Conservation (phyloP, 2,888 invertebrate genomes). For the Encarsia formosa region DNA sequence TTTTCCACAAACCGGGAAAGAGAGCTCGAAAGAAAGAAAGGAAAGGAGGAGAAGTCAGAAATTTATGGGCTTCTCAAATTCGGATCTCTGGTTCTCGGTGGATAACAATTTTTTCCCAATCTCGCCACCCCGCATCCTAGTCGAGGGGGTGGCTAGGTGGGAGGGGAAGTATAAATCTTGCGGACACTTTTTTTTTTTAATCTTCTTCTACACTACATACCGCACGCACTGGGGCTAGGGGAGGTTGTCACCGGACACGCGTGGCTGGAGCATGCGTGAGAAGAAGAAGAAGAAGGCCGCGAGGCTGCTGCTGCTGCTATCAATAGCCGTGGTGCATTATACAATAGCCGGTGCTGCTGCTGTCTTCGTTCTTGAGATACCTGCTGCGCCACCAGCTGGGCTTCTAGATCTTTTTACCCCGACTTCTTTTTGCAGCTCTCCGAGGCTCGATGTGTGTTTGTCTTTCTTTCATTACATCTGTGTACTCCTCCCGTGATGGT, state of each 20-base stretch:
- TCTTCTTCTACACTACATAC: no score
- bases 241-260: constrained; percentile 50
- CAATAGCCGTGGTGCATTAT: constrained; percentile 32
- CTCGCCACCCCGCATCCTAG: neutral
- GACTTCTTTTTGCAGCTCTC: neutral
- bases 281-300: constrained; percentile 34
- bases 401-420: neutral
- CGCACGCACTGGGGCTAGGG: constrained; percentile 27
- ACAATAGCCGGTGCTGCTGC: no score
- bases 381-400: neutral
- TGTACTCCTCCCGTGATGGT: neutral
- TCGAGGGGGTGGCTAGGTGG: no score
- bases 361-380: neutral
- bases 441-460: constrained; percentile 4
- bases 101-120: neutral
- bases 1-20: neutral
- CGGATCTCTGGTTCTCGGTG: neutral
- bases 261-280: constrained; percentile 43
- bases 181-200: constrained; percentile 47
- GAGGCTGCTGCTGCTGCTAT: constrained; percentile 50
- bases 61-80: constrained; percentile 1
- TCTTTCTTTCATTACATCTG: constrained; percentile 15
- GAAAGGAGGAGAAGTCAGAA: neutral
- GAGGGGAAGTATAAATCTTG: constrained; percentile 51
- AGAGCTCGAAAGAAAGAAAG: neutral